Conservation (phyloP, 2,113 vertebrate species). For the Malurus cyaneus region DNA sequence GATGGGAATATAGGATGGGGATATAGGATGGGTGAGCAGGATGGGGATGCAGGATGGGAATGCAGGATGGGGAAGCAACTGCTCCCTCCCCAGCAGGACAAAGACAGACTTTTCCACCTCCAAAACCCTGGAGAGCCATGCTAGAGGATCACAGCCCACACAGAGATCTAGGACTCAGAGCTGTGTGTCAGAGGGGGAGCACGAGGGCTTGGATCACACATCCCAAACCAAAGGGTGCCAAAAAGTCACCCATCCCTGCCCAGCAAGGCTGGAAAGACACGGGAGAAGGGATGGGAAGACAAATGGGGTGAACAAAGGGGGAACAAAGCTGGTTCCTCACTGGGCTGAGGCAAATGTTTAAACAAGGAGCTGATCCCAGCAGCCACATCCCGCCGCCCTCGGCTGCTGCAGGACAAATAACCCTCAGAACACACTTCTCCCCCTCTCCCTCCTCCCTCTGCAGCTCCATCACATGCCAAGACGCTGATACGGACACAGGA, state of each 20-base stretch:
- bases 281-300: not conserved
- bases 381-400: rapidly evolving
- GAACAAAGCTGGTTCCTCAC: not conserved
- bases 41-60: no score
- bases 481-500: constrained; percentile 6
- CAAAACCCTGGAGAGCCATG: rapidly evolving
- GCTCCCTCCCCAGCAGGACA: not conserved
- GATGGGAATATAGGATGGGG: not conserved
- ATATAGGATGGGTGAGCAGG: not conserved
- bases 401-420: not conserved
- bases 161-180: not conserved
- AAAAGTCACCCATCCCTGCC: not conserved
- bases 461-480: constrained; percentile 16
- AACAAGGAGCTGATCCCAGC: not conserved
- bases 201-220: rapidly evolving
- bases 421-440: not conserved
- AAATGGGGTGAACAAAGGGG: not conserved
- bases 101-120: not conserved
- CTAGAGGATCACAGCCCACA: rapidly evolving
- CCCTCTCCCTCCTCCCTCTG: not conserved
- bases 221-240: not conserved
- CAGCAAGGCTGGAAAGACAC: not conserved
- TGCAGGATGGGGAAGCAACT: not conserved
- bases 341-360: not conserved
- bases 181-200: rapidly evolving